Conservation (phyloP, 1,140 invertebrate species). For the Homarus americanus region DNA sequence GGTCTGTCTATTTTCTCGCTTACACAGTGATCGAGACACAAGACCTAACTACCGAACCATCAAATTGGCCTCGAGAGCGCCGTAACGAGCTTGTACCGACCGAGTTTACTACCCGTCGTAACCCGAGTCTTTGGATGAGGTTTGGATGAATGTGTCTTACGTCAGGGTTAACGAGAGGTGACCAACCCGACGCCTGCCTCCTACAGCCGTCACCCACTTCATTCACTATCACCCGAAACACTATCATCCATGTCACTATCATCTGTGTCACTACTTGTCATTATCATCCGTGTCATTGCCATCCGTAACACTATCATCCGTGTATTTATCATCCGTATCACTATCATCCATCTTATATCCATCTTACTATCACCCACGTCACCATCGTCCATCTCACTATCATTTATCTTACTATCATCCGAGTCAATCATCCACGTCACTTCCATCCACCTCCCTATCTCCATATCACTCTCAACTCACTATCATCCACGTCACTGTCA, state of each 20-base stretch:
- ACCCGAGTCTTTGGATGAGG: conserved; percentile 14
- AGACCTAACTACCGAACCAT: conserved; percentile 34
- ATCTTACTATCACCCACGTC: not conserved
- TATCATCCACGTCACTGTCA: not conserved
- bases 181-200: not conserved
- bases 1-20: not conserved
- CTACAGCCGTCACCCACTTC: too few species aligned
- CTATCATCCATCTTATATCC: too few species aligned
- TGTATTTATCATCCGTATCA: not conserved
- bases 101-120: conserved; percentile 39
- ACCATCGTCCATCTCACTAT: not conserved
- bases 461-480: too few species aligned
- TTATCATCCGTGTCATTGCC: not conserved
- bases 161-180: not conserved
- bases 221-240: not conserved
- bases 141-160: conserved; percentile 23
- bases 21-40: conserved; percentile 2
- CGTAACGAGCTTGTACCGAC: conserved; percentile 13
- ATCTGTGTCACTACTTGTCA: not conserved
- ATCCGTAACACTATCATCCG: not conserved
- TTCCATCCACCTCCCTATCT: not conserved
- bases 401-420: not conserved
- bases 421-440: not conserved
- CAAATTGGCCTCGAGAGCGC: conserved; percentile 29
- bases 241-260: not conserved